phyloP scores from a whole-genome alignment of 2,888 invertebrate genomes.

The Drosophila niveifrons region DNA sequence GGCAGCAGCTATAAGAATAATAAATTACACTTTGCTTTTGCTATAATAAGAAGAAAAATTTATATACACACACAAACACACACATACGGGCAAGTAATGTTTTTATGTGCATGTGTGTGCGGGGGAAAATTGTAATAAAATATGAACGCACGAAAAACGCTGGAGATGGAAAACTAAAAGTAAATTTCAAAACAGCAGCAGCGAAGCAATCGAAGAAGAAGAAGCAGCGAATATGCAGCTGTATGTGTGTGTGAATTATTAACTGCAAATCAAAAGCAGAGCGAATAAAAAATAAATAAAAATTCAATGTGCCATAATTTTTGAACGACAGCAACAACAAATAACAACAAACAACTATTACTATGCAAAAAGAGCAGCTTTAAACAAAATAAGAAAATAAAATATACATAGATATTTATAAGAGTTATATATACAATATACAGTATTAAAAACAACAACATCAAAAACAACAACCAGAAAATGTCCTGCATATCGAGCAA shows the following conservation, averaged over 20 bases:
- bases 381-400: constrained; percentile 50
- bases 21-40: constrained; percentile 82
- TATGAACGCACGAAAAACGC: constrained; percentile 70
- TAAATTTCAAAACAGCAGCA: constrained; percentile 59
- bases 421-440: constrained; percentile 46
- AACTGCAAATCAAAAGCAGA: constrained; percentile 56
- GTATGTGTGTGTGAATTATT: constrained; percentile 54
- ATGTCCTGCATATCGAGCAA: constrained; percentile 86
- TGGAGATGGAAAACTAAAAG: constrained; percentile 68
- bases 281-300: constrained; percentile 40
- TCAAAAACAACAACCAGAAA: constrained; percentile 44
- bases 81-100: constrained; percentile 62
- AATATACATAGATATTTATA: constrained; percentile 31
- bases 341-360: constrained; percentile 38
- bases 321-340: constrained; percentile 42
- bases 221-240: constrained; percentile 46
- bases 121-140: constrained; percentile 80
- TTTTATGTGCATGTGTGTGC: constrained; percentile 54
- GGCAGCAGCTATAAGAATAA: constrained; percentile 76
- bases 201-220: background rate
- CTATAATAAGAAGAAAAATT: constrained; percentile 81
- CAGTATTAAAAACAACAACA: constrained; percentile 67
- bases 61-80: constrained; percentile 66
- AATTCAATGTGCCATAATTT: constrained; percentile 67
- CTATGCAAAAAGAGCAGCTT: constrained; percentile 66